Conservation (phyloP, 2,797 vertebrate species). For the Notoglanidium macrostoma region DNA sequence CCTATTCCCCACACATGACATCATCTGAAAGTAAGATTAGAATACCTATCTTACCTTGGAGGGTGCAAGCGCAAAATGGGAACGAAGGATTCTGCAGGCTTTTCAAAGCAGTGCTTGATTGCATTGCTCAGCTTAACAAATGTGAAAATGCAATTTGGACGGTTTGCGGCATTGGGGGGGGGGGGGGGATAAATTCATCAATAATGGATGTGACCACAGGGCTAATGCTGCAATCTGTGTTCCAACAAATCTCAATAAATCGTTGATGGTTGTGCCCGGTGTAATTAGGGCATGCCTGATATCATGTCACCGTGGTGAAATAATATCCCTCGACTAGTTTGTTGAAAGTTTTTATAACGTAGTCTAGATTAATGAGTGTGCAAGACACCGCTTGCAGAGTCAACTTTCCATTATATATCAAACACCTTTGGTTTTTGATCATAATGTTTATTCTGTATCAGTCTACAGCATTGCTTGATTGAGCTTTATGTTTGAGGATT, state of each 20-base stretch:
- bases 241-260: constrained; percentile 37
- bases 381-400: background rate
- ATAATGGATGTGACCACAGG: constrained; percentile 52
- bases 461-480: background rate
- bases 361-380: background rate
- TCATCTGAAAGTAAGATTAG: constrained; percentile 40
- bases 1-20: background rate
- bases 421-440: background rate
- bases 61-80: constrained; percentile 31
- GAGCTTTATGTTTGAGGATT: background rate
- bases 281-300: background rate
- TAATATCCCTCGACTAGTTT: constrained; percentile 24
- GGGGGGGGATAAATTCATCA: constrained; percentile 55
- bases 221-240: constrained; percentile 49
- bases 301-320: background rate
- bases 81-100: constrained; percentile 30
- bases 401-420: constrained; percentile 11
- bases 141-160: constrained; percentile 53
- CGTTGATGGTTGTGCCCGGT: constrained; percentile 15
- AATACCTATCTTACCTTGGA: constrained; percentile 40
- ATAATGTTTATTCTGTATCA: background rate
- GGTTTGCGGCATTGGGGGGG: constrained; percentile 52
- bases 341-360: background rate
- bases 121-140: constrained; percentile 55
- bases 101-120: constrained; percentile 38